phyloP scores from a whole-genome alignment of 1,140 invertebrate species.

The Caenorhabditis tropicalis region DNA sequence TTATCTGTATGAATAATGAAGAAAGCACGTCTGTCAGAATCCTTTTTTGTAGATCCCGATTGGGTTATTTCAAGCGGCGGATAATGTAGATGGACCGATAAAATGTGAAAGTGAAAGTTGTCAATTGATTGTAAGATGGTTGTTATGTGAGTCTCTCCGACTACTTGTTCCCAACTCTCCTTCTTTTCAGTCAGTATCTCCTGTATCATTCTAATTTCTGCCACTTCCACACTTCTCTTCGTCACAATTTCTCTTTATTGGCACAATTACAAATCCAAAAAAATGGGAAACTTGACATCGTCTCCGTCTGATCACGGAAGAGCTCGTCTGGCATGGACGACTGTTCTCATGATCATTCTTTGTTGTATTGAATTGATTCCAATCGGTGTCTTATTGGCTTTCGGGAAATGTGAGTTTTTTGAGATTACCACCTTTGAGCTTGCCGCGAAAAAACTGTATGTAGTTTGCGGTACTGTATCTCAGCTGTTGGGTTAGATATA shows the following conservation, averaged over 20 bases:
- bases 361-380: not conserved
- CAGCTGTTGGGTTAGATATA: not conserved
- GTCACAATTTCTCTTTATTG: not conserved
- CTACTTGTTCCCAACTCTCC: not conserved
- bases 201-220: not conserved
- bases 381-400: not conserved
- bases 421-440: no score
- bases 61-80: constrained; percentile 1
- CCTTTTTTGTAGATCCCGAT: not conserved
- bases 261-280: constrained; percentile 21
- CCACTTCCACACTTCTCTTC: not conserved
- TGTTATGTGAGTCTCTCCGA: not conserved
- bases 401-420: not conserved
- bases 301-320: not conserved
- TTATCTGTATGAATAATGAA: not conserved
- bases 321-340: not conserved
- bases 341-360: not conserved
- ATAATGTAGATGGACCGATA: not conserved
- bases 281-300: constrained; percentile 14
- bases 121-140: not conserved
- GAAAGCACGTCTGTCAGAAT: no score
- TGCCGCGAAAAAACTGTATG: no score
- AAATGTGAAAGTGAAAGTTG: not conserved
- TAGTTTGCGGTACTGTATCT: no score
- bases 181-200: not conserved